These are phyloP conservation scores for Sylvilagus floridanus DNA, from an alignment of 2,797 vertebrate genomes.

Conservation along the genomic window DNA sequence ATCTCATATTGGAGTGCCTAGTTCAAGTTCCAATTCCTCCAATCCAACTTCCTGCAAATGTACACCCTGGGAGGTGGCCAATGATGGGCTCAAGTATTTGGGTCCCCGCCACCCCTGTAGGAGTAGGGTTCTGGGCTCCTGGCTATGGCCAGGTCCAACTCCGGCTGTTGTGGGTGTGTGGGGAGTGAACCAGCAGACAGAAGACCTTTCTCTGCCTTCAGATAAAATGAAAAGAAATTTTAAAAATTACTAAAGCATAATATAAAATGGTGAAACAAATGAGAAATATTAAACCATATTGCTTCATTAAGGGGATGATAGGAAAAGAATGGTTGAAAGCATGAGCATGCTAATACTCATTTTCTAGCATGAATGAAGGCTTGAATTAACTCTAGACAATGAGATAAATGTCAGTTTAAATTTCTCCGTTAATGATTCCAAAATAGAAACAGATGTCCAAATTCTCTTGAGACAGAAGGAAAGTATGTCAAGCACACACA, in stretches of 20 bases:
- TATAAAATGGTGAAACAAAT: constrained; percentile 13
- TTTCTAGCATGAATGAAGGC: background rate
- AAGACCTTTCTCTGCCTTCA: no score
- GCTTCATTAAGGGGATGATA: background rate
- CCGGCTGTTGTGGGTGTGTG: no score
- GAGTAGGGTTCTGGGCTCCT: no score
- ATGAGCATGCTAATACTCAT: background rate
- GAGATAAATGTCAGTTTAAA: background rate
- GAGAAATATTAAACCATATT: background rate
- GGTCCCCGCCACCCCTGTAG: no score
- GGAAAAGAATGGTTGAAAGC: background rate
- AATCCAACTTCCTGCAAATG: no score
- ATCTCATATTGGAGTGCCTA: no score
- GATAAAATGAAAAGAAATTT: no score
- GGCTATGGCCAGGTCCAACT: no score
- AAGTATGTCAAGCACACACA: background rate
- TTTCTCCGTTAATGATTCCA: background rate
- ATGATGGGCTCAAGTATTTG: no score
- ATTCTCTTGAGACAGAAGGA: background rate
- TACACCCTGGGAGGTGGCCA: no score
- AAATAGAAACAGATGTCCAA: background rate
- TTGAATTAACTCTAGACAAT: background rate
- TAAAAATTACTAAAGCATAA: constrained; percentile 7
- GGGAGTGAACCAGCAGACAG: no score
- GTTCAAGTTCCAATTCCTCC: no score